These are phyloP conservation scores for Lasioglossum zephyrum DNA, from an alignment of 2,888 invertebrate species.

Conservation along the genomic window DNA sequence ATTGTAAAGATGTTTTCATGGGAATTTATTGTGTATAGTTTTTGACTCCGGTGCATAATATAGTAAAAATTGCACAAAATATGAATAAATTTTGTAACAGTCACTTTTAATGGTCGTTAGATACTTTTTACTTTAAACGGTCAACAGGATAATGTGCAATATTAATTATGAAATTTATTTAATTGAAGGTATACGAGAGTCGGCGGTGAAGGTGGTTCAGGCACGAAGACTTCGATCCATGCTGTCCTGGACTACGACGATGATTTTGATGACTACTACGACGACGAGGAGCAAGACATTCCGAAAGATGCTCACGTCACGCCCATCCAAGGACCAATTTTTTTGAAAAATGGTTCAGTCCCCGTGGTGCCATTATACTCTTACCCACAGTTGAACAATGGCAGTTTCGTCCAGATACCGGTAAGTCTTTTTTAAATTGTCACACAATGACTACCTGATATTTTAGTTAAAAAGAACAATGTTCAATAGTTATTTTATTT, in stretches of 20 bases:
- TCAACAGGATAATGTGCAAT: not conserved
- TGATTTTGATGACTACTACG: slow-evolving; percentile 88
- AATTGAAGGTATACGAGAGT: slow-evolving; percentile 81
- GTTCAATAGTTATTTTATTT: not conserved
- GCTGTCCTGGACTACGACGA: slow-evolving; percentile 90
- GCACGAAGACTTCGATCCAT: slow-evolving; percentile 88
- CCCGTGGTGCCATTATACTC: slow-evolving; percentile 95
- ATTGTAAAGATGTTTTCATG: too few species aligned
- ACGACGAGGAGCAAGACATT: slow-evolving; percentile 83
- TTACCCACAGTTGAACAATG: slow-evolving; percentile 93
- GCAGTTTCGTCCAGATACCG: slow-evolving; percentile 95
- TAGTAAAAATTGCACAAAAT: too few species aligned
- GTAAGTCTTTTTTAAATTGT: slow-evolving; percentile 86
- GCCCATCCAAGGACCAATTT: slow-evolving; percentile 95
- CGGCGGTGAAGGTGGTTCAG: slow-evolving; percentile 77
- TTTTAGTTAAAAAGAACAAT: not conserved
- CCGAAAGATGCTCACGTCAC: slow-evolving; percentile 88
- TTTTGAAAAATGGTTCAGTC: slow-evolving; percentile 92
- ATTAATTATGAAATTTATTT: not conserved
- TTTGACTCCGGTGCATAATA: too few species aligned
- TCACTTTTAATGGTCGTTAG: too few species aligned
- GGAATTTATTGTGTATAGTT: too few species aligned
- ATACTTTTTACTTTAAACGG: not conserved
- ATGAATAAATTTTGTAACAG: too few species aligned
- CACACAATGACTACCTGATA: not conserved